Evolutionary conservation across 2,797 vertebrate species (phyloP).

Genomic region (Sebastes nivosus): DNA sequence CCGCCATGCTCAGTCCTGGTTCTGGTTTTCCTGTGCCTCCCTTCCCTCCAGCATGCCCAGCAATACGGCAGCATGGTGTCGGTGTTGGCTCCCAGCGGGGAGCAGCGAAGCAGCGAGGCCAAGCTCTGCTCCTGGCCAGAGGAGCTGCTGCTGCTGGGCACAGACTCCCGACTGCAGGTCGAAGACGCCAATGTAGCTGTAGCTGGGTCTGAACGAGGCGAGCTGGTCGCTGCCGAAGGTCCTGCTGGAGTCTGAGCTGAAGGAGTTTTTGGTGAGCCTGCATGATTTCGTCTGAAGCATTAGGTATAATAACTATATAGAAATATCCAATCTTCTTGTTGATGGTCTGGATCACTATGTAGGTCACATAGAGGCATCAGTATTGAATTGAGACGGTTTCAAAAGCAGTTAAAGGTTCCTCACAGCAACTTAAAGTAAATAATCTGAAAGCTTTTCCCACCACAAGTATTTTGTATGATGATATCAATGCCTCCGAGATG

Average conservation of each 20-base stretch:
- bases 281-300: neutral
- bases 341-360: neutral
- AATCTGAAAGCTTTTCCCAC: neutral
- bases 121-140: too few relatives aligned
- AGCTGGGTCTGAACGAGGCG: too few relatives aligned
- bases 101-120: too few relatives aligned
- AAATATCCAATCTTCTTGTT: neutral
- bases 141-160: too few relatives aligned
- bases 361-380: neutral
- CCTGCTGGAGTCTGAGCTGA: too few relatives aligned
- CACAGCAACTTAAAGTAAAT: neutral
- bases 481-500: constrained; percentile 5
- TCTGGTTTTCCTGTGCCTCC: neutral
- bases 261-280: too few relatives aligned
- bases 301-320: neutral
- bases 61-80: neutral
- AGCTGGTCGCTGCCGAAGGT: too few relatives aligned
- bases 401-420: too few relatives aligned
- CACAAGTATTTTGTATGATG: constrained; percentile 1
- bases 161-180: too few relatives aligned
- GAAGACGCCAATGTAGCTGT: too few relatives aligned
- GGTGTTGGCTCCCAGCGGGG: too few relatives aligned
- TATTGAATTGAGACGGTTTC: too few relatives aligned
- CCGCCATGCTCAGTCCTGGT: neutral
- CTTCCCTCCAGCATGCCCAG: neutral